Conservation (phyloP, 2,888 invertebrate genomes). For the Diplazon laetatorius region DNA sequence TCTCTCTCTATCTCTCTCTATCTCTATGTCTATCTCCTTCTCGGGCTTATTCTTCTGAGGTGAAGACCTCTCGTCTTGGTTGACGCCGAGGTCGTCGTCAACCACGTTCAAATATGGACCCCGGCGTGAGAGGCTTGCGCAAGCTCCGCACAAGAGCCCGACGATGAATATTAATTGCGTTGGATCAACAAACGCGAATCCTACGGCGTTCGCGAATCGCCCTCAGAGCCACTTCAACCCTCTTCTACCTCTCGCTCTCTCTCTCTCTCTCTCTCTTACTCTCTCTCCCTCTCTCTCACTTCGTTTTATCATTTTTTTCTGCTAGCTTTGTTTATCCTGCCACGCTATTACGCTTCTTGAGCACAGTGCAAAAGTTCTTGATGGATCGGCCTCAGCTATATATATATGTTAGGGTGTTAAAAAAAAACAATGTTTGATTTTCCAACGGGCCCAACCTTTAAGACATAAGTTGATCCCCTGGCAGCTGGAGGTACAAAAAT, state of each 20-base stretch:
- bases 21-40: too few relatives aligned
- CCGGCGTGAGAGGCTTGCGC: slow-evolving; percentile 35
- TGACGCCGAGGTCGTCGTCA: slow-evolving; percentile 49
- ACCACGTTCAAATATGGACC: slow-evolving; percentile 36
- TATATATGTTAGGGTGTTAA: too few relatives aligned
- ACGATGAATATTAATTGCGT: slow-evolving; percentile 65
- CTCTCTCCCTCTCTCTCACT: not conserved
- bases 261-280: not conserved
- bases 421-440: too few relatives aligned
- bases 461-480: too few relatives aligned
- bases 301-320: not conserved
- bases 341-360: not conserved
- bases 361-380: not conserved
- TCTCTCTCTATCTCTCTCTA: not conserved
- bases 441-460: too few relatives aligned
- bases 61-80: slow-evolving; percentile 38
- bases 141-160: slow-evolving; percentile 41
- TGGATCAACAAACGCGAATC: slow-evolving; percentile 64
- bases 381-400: not conserved
- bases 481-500: too few relatives aligned
- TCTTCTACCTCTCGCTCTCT: not conserved
- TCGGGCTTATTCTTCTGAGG: not conserved
- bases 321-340: not conserved
- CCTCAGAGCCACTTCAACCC: slow-evolving; percentile 23
- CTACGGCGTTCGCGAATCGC: slow-evolving; percentile 45